Conservation (phyloP, 2,113 vertebrate genomes). For the Catharus bicknelli region DNA sequence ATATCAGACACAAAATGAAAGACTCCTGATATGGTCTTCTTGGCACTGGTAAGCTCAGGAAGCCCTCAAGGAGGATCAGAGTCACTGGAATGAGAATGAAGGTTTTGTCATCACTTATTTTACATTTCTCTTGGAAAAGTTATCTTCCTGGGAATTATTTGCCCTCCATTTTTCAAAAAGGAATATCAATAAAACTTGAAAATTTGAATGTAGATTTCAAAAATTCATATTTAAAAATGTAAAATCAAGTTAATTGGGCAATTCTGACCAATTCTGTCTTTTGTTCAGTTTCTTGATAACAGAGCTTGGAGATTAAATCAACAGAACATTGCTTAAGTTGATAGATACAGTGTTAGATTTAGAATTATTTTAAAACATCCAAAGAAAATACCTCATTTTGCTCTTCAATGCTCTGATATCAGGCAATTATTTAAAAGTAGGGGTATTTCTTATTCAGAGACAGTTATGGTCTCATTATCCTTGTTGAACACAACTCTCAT, state of each 20-base stretch:
- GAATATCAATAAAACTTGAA: neutral
- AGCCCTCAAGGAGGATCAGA: neutral
- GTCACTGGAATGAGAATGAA: neutral
- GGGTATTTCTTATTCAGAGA: neutral
- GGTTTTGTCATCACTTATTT: neutral
- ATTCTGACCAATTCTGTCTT: neutral
- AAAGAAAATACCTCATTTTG: neutral
- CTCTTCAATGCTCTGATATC: neutral
- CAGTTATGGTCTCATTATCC: neutral
- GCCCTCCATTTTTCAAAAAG: slow-evolving; percentile 3
- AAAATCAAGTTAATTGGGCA: neutral
- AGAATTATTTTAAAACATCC: neutral
- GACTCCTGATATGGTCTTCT: neutral
- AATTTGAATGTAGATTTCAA: slow-evolving; percentile 12
- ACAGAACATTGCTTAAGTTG: neutral
- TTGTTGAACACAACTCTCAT: neutral
- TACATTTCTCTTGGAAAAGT: slow-evolving; percentile 13
- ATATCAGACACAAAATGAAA: neutral
- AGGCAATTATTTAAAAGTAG: neutral
- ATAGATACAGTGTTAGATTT: neutral
- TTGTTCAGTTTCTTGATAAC: neutral
- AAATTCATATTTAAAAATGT: slow-evolving; percentile 24
- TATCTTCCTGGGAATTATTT: neutral
- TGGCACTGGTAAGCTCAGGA: neutral
- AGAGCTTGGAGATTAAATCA: neutral